Evolutionary conservation across 1,140 invertebrate species (phyloP).

Genomic region (Eubasilissa regina): DNA sequence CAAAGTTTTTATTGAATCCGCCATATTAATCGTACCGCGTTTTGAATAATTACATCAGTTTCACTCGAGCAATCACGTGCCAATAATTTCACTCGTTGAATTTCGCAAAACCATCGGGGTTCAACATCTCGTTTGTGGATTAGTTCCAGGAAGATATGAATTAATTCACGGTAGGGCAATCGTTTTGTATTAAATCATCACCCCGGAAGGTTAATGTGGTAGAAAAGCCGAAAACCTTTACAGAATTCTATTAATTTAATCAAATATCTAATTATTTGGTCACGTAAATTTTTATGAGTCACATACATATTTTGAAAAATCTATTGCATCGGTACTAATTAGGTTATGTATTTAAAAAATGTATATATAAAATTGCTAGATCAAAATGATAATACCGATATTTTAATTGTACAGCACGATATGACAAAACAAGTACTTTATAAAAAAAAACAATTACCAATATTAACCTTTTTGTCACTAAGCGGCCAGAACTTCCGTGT

Average conservation of each 20-base stretch:
- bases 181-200: conserved; percentile 42
- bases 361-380: too few species aligned
- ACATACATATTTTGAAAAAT: too few species aligned
- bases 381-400: too few species aligned
- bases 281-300: too few species aligned
- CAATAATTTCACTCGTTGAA: conserved; percentile 39
- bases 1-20: conserved; percentile 3
- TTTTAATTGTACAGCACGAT: too few species aligned
- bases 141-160: conserved; percentile 30
- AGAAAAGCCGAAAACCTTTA: conserved; percentile 33
- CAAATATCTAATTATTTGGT: too few species aligned
- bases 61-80: conserved; percentile 17
- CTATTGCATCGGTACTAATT: too few species aligned
- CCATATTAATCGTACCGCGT: conserved; percentile 9
- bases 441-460: too few species aligned
- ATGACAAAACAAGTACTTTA: too few species aligned
- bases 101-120: conserved; percentile 7
- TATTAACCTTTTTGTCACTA: too few species aligned
- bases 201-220: conserved; percentile 41
- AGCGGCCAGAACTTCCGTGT: too few species aligned
- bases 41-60: conserved; percentile 34
- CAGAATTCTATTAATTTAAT: conserved; percentile 16
- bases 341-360: too few species aligned
- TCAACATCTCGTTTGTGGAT: conserved; percentile 29
- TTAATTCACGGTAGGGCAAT: conserved; percentile 38